Percentiles rank a stretch among this genome's conserved stretches.
These are phyloP conservation scores for Chrysomela aeneicollis DNA, from an alignment of 2,888 invertebrate genomes.

Conservation along the genomic window DNA sequence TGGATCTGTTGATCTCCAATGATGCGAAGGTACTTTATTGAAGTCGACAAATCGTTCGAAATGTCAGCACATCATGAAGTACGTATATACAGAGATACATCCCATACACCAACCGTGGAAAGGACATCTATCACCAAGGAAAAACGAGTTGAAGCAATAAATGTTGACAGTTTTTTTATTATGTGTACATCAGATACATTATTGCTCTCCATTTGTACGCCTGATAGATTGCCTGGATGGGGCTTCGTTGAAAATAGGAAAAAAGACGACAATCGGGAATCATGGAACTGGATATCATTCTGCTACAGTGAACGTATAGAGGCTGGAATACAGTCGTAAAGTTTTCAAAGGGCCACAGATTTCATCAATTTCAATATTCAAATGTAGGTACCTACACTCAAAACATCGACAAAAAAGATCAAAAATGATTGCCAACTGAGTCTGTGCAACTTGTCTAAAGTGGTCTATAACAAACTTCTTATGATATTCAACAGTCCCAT, in stretches of 20 bases:
- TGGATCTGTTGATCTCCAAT: conserved; percentile 27
- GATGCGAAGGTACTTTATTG: conserved; percentile 32
- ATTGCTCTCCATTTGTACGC: conserved; percentile 19
- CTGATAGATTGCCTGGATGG: conserved; percentile 11
- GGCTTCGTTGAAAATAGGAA: conserved; percentile 10
- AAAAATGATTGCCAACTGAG: no score
- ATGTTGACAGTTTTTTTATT: conserved; percentile 35
- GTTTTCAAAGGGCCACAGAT: no score
- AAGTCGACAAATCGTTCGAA: conserved; percentile 32
- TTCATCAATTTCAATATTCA: no score
- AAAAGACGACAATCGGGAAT: background rate
- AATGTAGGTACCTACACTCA: no score
- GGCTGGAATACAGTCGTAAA: no score
- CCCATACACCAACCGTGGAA: background rate
- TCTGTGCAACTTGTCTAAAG: no score
- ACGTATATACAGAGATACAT: background rate
- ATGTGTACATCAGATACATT: conserved; percentile 23
- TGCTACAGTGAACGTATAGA: no score
- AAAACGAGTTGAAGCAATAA: conserved; percentile 18
- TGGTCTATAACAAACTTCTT: no score
- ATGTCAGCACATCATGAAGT: background rate
- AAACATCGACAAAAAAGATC: no score
- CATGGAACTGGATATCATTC: background rate
- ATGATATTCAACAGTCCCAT: background rate
- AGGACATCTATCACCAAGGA: background rate